phyloP scores from a whole-genome alignment of 2,113 vertebrate genomes.

The Abramis brama region DNA sequence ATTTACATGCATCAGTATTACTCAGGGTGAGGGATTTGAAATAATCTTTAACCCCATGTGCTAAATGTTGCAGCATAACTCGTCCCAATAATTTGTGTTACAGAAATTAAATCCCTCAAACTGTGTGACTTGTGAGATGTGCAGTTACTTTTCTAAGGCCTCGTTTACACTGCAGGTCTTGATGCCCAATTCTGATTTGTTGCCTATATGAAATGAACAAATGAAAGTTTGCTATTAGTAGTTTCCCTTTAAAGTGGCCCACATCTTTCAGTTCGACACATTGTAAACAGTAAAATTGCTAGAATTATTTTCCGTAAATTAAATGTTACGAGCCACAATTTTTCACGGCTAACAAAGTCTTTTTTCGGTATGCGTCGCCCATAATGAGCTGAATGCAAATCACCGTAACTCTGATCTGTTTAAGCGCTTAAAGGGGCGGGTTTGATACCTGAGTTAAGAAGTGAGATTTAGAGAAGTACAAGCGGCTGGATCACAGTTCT shows the following conservation, averaged over 20 bases:
- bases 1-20: not conserved
- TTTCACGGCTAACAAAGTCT: not conserved
- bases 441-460: not conserved
- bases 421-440: not conserved
- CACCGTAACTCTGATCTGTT: not conserved
- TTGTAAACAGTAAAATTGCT: not conserved
- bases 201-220: not conserved
- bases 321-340: not conserved
- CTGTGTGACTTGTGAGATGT: not conserved
- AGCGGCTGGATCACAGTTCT: not conserved
- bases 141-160: not conserved
- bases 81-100: not conserved
- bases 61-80: not conserved
- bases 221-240: not conserved
- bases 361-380: not conserved
- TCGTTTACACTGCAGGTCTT: too few relatives aligned
- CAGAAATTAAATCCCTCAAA: not conserved
- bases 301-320: not conserved
- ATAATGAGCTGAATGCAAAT: not conserved
- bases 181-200: too few relatives aligned
- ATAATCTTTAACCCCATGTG: not conserved
- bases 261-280: too few relatives aligned
- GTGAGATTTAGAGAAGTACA: not conserved
- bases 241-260: not conserved
- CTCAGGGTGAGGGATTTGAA: not conserved